These are phyloP conservation scores for Allygus modestus DNA, from an alignment of 2,888 invertebrate species.

Conservation along the genomic window DNA sequence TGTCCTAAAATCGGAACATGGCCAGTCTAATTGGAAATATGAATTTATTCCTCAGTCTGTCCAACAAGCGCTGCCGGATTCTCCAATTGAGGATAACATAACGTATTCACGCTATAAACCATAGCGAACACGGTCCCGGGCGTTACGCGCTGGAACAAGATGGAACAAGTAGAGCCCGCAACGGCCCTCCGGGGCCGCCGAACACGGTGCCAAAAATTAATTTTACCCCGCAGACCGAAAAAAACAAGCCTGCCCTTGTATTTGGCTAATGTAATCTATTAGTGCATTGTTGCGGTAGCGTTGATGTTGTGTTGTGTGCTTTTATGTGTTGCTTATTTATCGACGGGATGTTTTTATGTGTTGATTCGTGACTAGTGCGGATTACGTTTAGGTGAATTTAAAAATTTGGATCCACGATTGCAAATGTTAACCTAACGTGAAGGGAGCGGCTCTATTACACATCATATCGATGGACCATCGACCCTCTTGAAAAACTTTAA, in stretches of 20 bases:
- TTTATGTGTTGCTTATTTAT: background rate
- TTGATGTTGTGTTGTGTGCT: background rate
- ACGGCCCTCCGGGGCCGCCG: background rate
- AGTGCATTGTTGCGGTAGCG: constrained; percentile 10
- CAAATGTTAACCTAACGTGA: no score
- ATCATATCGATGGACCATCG: no score
- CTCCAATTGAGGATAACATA: constrained; percentile 17
- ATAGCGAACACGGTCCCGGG: constrained; percentile 24
- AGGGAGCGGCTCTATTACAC: no score
- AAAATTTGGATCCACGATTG: no score
- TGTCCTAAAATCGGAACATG: no score
- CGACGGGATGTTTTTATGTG: background rate
- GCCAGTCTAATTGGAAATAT: background rate
- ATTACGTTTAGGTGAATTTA: no score
- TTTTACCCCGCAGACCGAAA: constrained; percentile 53
- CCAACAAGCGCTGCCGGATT: background rate
- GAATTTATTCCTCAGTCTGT: background rate
- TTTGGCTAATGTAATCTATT: constrained; percentile 24
- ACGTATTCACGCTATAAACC: constrained; percentile 50
- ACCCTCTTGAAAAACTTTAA: no score
- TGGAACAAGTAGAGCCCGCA: constrained; percentile 34
- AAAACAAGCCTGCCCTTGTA: constrained; percentile 26
- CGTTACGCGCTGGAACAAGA: constrained; percentile 28
- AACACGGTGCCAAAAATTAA: constrained; percentile 60
- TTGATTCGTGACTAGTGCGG: background rate